Evolutionary conservation across 23 tunicate species (phyloP).

Genomic region (Styela clava): DNA sequence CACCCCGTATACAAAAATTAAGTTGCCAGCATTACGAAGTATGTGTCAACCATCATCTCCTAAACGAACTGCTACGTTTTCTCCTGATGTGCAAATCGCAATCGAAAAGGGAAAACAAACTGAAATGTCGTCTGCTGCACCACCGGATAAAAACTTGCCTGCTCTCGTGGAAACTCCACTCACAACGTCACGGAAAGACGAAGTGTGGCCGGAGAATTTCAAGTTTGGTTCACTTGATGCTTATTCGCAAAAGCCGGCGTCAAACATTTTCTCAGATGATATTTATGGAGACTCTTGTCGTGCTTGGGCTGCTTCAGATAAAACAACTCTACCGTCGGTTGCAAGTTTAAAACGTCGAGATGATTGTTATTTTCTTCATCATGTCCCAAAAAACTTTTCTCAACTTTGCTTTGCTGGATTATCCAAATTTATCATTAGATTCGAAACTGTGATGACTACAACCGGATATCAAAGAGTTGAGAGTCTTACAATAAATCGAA

Average conservation of each 20-base stretch:
- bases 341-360: background rate
- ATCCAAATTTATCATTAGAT: constrained; percentile 37
- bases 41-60: background rate
- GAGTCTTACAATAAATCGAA: constrained; percentile 50
- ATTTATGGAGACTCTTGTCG: background rate
- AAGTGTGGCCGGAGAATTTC: background rate
- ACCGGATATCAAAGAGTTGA: constrained; percentile 34
- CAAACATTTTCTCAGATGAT: background rate
- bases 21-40: background rate
- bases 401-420: constrained; percentile 51
- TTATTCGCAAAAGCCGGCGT: background rate
- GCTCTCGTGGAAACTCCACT: background rate
- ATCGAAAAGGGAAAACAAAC: background rate
- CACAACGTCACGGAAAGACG: background rate
- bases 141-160: background rate
- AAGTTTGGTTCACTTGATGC: background rate
- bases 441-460: constrained; percentile 48
- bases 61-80: background rate
- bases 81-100: background rate
- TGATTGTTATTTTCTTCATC: constrained; percentile 30
- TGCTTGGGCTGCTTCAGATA: background rate
- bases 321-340: background rate
- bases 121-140: too few species aligned
- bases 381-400: constrained; percentile 45
- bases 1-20: background rate